Evolutionary conservation across 2,888 invertebrate genomes (phyloP), one percentile per base, ranked within the genome.

Genomic region (Sepiola atlantica): DNA sequence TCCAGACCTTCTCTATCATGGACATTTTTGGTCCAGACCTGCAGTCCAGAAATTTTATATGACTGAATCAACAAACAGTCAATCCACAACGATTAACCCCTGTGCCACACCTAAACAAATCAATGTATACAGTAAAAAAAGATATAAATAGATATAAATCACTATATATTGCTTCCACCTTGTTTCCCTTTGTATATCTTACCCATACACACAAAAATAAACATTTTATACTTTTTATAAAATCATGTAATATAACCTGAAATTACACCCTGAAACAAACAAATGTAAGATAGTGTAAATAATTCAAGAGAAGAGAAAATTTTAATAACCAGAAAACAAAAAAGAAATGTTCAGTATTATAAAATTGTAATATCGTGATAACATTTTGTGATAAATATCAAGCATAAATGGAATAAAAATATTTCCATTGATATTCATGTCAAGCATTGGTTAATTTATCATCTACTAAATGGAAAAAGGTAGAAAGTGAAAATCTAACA

Each of bases 131-230:
- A 61, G 61, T 61, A 24, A n/a, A 2, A 77, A 77, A 77, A 77
- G 32, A n/a, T 77, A 77, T 77, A 77, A 77, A 77, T 77, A 77
- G n/a, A n/a, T n/a, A n/a, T n/a, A 77, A n/a, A 77, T 77, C n/a
- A 32, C 16, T 77, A n/a, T 77, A 77, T 77, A 77, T 77, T 77
- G 77, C 77, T 77, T n/a, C n/a, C n/a, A 77, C n/a, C 77, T 77
- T 77, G n/a, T n/a, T n/a, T n/a, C n/a, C 12, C 1, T 77, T 77
- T 77, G 77, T 18, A 77, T 77, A 77, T 77, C 10, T 77, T n/a
- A 77, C n/a, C 28, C n/a, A 77, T n/a, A 77, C 57, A 18, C 57
- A 57, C 20, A 57, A 57, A 57, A 57, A 57, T 24, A 77, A 77
- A n/a, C 16, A 16, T 77, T 77, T 77, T 77, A 77, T 77, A 77